Percentiles rank a stretch among this genome's conserved stretches.
These are phyloP conservation scores for Xylota segnis DNA, from an alignment of 2,888 invertebrate genomes.

Conservation along the genomic window DNA sequence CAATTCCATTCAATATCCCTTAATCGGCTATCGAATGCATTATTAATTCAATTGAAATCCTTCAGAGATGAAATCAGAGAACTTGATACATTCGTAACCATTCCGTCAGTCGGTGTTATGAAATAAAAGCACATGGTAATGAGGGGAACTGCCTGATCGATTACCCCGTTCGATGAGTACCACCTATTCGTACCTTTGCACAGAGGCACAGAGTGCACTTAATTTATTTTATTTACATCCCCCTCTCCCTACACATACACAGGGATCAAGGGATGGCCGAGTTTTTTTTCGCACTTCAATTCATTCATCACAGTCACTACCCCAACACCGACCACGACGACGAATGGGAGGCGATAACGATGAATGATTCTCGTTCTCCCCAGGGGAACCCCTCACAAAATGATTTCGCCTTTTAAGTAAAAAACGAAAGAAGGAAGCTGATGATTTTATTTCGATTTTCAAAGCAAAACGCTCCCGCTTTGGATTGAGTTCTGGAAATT, in stretches of 20 bases:
- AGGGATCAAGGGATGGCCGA: not conserved
- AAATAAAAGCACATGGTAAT: not conserved
- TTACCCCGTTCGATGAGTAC: not conserved
- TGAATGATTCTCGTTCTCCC: slow-evolving; percentile 21
- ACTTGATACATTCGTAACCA: not conserved
- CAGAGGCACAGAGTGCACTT: not conserved
- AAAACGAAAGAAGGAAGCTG: not conserved
- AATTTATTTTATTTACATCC: slow-evolving; percentile 19
- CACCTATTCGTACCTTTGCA: not conserved
- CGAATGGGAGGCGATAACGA: slow-evolving; percentile 4
- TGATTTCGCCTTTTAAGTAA: slow-evolving; percentile 21
- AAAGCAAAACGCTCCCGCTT: slow-evolving; percentile 21
- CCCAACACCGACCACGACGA: not conserved
- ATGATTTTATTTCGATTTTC: slow-evolving; percentile 41
- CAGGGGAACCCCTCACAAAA: slow-evolving; percentile 15
- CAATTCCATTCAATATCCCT: not conserved
- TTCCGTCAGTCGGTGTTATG: not conserved
- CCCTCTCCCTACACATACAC: no score
- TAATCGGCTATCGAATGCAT: slow-evolving; percentile 21
- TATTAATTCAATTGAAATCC: slow-evolving; percentile 30
- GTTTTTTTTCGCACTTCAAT: slow-evolving; percentile 34
- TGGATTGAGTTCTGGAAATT: slow-evolving; percentile 38
- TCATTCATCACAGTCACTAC: not conserved
- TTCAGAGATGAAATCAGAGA: slow-evolving; percentile 1
- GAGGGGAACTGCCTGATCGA: not conserved